phyloP scores from a whole-genome alignment of 1,140 invertebrate species.

The Tribolium castaneum region DNA sequence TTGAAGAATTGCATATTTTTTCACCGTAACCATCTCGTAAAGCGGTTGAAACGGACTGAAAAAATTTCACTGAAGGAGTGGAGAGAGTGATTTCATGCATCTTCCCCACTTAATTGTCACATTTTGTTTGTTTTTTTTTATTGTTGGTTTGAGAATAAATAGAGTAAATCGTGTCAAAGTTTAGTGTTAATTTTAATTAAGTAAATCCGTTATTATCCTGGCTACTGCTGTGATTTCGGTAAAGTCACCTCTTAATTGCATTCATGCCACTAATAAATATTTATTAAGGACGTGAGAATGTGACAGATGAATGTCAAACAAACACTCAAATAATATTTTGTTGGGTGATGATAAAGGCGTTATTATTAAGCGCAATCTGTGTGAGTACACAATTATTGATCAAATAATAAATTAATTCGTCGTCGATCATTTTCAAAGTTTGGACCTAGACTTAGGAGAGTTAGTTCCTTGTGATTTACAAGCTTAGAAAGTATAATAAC shows the following conservation, averaged over 20 bases:
- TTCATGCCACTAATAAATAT: neutral
- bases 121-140: neutral
- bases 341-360: neutral
- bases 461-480: neutral
- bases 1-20: constrained; percentile 1
- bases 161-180: neutral
- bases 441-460: neutral
- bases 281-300: neutral
- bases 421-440: neutral
- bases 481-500: neutral
- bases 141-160: neutral
- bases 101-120: constrained; percentile 10
- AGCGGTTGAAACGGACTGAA: neutral
- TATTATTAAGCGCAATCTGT: neutral
- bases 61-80: constrained; percentile 5
- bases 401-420: neutral
- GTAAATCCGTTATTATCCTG: neutral
- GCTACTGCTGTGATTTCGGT: neutral
- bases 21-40: neutral
- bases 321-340: neutral
- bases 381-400: neutral
- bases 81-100: constrained; percentile 2
- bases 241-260: neutral
- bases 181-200: neutral
- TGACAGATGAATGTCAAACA: neutral